Evolutionary conservation across 2,797 vertebrate genomes (phyloP).

Genomic region (Rhabdophis nuchalis): DNA sequence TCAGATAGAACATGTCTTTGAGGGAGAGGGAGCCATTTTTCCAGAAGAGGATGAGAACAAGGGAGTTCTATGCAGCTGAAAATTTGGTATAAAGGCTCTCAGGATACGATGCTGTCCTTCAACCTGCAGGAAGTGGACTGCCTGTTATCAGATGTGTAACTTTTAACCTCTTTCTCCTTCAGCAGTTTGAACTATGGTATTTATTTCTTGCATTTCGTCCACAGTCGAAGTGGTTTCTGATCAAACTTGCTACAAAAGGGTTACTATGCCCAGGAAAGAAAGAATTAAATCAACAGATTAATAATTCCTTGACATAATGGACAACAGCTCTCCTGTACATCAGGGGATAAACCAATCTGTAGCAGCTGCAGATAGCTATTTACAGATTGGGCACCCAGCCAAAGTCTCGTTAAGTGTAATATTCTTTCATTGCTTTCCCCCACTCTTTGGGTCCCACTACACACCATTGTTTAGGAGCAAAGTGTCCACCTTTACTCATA

Average conservation of each 20-base stretch:
- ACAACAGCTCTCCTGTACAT: slow-evolving; percentile 16
- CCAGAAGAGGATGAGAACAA: background rate
- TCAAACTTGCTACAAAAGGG: background rate
- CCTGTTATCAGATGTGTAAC: background rate
- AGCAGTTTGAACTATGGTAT: background rate
- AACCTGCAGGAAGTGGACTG: background rate
- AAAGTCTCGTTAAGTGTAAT: slow-evolving; percentile 38
- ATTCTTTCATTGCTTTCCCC: background rate
- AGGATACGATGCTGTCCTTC: background rate
- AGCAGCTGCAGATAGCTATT: slow-evolving; percentile 45
- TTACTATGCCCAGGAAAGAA: slow-evolving; percentile 8
- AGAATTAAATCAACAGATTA: slow-evolving; percentile 21
- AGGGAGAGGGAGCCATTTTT: background rate
- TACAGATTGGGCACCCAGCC: slow-evolving; percentile 46
- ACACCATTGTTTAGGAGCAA: background rate
- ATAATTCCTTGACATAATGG: background rate
- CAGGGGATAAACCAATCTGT: slow-evolving; percentile 46
- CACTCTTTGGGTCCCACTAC: background rate
- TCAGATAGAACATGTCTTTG: background rate
- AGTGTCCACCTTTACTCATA: background rate
- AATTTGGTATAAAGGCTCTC: background rate
- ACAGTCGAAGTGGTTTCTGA: background rate
- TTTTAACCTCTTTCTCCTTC: background rate
- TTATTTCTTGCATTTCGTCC: background rate
- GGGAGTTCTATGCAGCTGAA: background rate